Base-by-base conservation (phyloP, 2,797 vertebrate species). In the Okamejei kenojei region DNA sequence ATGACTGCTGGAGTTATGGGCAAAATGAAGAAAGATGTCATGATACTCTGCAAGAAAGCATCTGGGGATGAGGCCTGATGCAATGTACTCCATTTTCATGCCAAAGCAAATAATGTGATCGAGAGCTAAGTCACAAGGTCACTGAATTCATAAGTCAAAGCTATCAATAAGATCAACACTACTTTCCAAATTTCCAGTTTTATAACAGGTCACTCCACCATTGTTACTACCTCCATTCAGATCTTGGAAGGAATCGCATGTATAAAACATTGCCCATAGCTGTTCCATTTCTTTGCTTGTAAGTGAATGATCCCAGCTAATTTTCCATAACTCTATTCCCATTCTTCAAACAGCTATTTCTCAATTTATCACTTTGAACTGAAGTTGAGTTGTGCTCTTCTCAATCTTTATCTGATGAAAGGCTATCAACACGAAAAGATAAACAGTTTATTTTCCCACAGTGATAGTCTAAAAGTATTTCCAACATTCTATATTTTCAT, bases 71-170 rank as follows among this genome's bases (percentile, higher is more conserved):
- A 68, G 68, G 17, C 17, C n/a, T 88, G 84, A 19, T 1, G 54
- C 29, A 19, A 88, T 8, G 13, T 19, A 88, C 0, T 65, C n/a
- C 15, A 2, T 88, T 32, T 32, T 7, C n/a, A 21, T 65, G 63
- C 61, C 61, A 68, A 88, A 88, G 65, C 84, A 88, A 68, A 35
- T 68, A 68, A 68, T 8, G 61, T 88, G 63, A 88, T 88, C n/a
- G 7, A 68, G 7, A 68, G 65, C 15, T 11, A 88, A 35, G 84
- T 17, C 63, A 32, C 35, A 32, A 35, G 61, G 32, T 88, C 61
- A 68, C 1, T 21, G 13, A 9, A 63, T 19, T 10, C 32, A 32
- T 10, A n/a, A 68, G 61, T n/a, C 84, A 88, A 88, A 35, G n/a
- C 81, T 29, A 61, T 29, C 15, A 9, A 6, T 32, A 35, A 86